Evolutionary conservation across 2,113 vertebrate species (phyloP), one percentile per base, ranked within the genome.

Genomic region (Pogona vitticeps): DNA sequence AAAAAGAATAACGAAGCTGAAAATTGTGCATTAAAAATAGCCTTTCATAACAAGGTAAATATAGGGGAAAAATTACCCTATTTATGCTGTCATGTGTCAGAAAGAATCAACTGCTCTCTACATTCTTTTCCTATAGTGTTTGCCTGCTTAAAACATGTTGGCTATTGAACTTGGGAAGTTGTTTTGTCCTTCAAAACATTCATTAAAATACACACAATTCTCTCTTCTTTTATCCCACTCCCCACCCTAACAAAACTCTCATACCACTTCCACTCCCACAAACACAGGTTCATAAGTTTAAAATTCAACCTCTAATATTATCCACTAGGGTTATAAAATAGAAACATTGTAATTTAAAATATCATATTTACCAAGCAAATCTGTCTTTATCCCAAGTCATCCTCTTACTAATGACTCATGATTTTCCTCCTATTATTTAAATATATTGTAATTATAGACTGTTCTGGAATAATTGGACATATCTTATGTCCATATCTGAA

Each of bases 401-500:
- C 87, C 89, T 80, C 90, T 92, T 90, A 85, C 88, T 92, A 93
- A 91, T 96, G 94, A 96, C 94, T 96, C 95, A 94, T 94, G 93
- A 94, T 75, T 96, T 96, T 94, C 88, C 90, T 94, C 89, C 70
- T 88, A 85, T 96, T 95, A 95, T 96, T 95, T 93, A 91, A 96
- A 96, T 95, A 94, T 92, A 95, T 93, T 92, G 85, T 95, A 95
- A 95, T 96, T 95, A 92, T 86, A 93, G 83, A 61, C 72, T 92
- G 89, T 95, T 95, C 91, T 90, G 61, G 88, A 96, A 96, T 94
- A 95, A 95, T 94, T 93, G 95, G 92, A 94, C 94, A 87, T 95
- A 95, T 95, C 92, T 96, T 89, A 92, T 91, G 88, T 95, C 95
- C 91, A 92, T 96, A 96, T 95, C 92, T 94, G 93, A 95, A 94